These are phyloP conservation scores for Lucilia cuprina DNA, from an alignment of 1,140 invertebrate species.

Conservation along the genomic window DNA sequence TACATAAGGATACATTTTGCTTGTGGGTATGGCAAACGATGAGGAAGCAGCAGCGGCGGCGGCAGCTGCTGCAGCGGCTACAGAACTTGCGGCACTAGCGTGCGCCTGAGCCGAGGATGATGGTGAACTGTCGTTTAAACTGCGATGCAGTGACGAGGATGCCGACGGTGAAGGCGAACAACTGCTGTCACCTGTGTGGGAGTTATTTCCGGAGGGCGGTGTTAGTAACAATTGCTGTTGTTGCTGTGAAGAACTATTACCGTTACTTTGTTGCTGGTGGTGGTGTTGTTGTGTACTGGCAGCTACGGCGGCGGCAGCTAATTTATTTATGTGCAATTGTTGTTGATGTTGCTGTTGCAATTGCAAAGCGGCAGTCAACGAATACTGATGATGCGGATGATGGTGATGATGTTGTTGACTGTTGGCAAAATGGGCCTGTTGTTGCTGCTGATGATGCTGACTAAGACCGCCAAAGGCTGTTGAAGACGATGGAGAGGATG, in stretches of 20 bases:
- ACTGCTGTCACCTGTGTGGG: conserved; percentile 63
- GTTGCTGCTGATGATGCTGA: conserved; percentile 46
- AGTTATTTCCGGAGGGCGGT: conserved; percentile 58
- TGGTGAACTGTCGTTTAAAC: conserved; percentile 69
- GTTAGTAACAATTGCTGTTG: conserved; percentile 58
- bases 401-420: conserved; percentile 44
- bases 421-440: conserved; percentile 36
- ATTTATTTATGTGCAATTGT: conserved; percentile 52
- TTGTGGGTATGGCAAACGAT: conserved; percentile 63
- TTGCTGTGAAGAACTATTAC: conserved; percentile 54
- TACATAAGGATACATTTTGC: conserved; percentile 76
- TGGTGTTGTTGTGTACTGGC: conserved; percentile 45
- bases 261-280: conserved; percentile 38
- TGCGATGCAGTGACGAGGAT: conserved; percentile 64
- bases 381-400: conserved; percentile 54
- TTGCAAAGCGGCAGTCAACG: conserved; percentile 56
- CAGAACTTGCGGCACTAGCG: conserved; percentile 71
- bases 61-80: conserved; percentile 70
- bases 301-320: conserved; percentile 51
- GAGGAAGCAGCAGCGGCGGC: conserved; percentile 70
- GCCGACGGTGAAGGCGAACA: conserved; percentile 66
- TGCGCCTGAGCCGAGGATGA: conserved; percentile 72
- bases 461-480: conserved; percentile 38
- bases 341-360: conserved; percentile 51
- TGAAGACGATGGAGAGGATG: conserved; percentile 55